phyloP scores from a whole-genome alignment of 2,888 invertebrate species.

The Apodemia duryi region DNA sequence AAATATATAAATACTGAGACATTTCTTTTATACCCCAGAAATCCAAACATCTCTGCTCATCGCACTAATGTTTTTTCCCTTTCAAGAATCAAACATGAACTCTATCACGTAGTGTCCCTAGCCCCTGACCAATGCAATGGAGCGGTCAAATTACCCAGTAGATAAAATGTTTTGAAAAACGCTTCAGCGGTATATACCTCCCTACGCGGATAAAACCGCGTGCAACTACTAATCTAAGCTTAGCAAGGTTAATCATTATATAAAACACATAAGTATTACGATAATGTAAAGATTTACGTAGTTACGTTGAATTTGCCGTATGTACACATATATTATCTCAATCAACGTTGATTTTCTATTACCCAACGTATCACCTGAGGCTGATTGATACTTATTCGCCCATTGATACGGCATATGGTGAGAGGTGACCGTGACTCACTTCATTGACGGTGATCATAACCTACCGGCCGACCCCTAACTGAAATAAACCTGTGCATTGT shows the following conservation, averaged over 20 bases:
- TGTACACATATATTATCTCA: background rate
- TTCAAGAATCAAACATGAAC: too few species aligned
- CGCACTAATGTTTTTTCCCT: too few species aligned
- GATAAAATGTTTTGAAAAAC: too few species aligned
- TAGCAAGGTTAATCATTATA: conserved; percentile 1
- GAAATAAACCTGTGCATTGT: conserved; percentile 55
- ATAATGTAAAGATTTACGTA: background rate
- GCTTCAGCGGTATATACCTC: too few species aligned
- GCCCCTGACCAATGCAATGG: too few species aligned
- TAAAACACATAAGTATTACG: conserved; percentile 1
- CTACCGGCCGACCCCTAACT: conserved; percentile 52
- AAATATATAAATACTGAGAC: too few species aligned
- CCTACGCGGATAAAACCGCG: background rate
- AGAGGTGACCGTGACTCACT: conserved; percentile 65
- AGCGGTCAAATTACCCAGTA: too few species aligned
- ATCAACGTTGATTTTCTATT: conserved; percentile 10
- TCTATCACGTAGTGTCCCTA: too few species aligned
- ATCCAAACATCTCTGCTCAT: too few species aligned
- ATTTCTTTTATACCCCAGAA: too few species aligned
- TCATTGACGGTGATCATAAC: conserved; percentile 53
- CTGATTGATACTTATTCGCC: conserved; percentile 26
- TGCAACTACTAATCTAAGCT: background rate
- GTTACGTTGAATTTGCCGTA: background rate
- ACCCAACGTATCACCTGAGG: conserved; percentile 18
- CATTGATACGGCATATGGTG: conserved; percentile 51